A percentile compares a stretch with the other conserved stretches of the same genome.
phyloP scores from a whole-genome alignment of 2,113 vertebrate genomes.

The Collichthys lucidus region DNA sequence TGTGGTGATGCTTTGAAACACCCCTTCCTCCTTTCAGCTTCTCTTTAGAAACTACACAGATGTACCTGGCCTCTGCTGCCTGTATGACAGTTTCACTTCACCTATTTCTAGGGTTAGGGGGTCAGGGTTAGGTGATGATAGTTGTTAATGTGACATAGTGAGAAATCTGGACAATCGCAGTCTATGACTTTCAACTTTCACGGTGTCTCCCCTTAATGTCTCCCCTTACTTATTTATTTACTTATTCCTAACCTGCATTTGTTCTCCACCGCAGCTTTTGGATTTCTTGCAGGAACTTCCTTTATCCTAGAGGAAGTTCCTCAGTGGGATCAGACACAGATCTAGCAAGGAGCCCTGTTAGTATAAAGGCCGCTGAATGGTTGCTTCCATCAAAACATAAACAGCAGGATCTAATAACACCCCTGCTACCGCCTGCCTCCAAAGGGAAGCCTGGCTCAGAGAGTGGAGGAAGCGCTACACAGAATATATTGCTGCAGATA shows the following conservation, averaged over 20 bases:
- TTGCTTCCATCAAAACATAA: conserved; percentile 6
- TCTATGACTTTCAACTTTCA: background rate
- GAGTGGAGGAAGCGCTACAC: conserved; percentile 6
- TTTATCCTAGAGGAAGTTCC: conserved; percentile 16
- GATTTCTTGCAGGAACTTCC: conserved; percentile 3
- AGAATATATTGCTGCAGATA: conserved; percentile 60
- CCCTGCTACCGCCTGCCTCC: background rate
- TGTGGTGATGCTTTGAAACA: background rate
- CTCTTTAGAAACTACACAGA: conserved; percentile 22
- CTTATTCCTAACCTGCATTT: background rate
- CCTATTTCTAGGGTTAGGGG: background rate
- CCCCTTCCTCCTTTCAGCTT: conserved; percentile 52
- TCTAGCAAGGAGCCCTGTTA: conserved; percentile 12
- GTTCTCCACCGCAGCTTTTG: background rate
- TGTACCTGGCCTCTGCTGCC: background rate
- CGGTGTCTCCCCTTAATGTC: background rate
- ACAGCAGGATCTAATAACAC: conserved; percentile 14
- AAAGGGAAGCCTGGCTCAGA: background rate
- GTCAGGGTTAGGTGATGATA: background rate
- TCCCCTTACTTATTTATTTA: background rate
- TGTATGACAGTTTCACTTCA: conserved; percentile 1
- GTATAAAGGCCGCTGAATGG: background rate
- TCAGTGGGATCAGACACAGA: conserved; percentile 24
- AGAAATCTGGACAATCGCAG: background rate
- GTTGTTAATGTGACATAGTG: background rate